A percentile compares a stretch with the other conserved stretches of the same genome.
Evolutionary conservation across 2,888 invertebrate genomes (phyloP).

Genomic region (Suillia variegata): DNA sequence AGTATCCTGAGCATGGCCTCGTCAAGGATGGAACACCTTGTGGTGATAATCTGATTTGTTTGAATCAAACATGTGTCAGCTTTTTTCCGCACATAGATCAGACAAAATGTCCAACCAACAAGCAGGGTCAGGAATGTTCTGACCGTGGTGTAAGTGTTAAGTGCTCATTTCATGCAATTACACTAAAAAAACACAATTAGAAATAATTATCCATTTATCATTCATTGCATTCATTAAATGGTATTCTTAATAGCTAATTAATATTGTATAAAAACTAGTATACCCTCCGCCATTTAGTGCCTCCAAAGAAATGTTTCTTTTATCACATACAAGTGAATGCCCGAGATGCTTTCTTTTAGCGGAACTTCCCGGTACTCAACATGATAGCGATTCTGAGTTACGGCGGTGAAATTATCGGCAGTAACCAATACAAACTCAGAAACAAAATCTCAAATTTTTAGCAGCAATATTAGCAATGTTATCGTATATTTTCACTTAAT

Average conservation of each 20-base stretch:
- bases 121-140: constrained; percentile 88
- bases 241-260: constrained; percentile 7
- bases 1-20: constrained; percentile 80
- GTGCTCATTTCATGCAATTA: not conserved
- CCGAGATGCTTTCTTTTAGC: too few relatives aligned
- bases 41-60: constrained; percentile 89
- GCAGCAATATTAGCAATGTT: too few relatives aligned
- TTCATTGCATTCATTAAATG: not conserved
- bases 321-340: too few relatives aligned
- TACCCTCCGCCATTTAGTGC: too few relatives aligned
- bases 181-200: constrained; percentile 1
- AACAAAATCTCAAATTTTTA: too few relatives aligned
- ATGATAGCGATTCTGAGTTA: too few relatives aligned
- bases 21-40: constrained; percentile 94
- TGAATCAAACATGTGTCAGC: constrained; percentile 90
- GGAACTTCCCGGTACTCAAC: too few relatives aligned
- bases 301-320: too few relatives aligned
- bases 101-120: constrained; percentile 88
- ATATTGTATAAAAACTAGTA: too few relatives aligned
- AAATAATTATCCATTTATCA: not conserved
- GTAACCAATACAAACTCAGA: too few relatives aligned
- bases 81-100: constrained; percentile 83
- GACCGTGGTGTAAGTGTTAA: constrained; percentile 85
- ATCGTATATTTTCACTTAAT: too few relatives aligned
- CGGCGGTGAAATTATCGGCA: too few relatives aligned